Evolutionary conservation across 2,888 invertebrate genomes (phyloP), one percentile per base, ranked within the genome.

Genomic region (Agrotis exclamationis): DNA sequence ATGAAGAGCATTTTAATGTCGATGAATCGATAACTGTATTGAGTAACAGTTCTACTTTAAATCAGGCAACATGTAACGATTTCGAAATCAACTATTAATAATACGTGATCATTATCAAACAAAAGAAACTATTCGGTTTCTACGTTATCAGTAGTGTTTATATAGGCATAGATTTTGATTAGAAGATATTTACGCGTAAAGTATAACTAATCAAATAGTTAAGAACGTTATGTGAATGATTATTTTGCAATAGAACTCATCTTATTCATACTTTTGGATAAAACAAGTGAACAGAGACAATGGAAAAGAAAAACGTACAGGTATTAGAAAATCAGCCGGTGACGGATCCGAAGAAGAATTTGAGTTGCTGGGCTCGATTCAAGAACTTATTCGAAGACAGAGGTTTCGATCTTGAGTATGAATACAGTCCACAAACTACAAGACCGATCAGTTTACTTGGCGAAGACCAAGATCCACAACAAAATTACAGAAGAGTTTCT

Each of bases 391-490:
- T 96, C 70, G 94, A 96, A 70, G 95, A 92, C 22, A 88, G 95
- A 86, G 96, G 96, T 1, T 96, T 96, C 60, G 96, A 96, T 88
- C 89, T 96, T 75, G 93, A 94, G 70, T 96, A 91, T 72, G 96
- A 96, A 86, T 95, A 93, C 73, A 88, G 84, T 14, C 74, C 59
- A 7, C 71, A 51, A 28, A 79, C 78, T 44, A 76, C 82, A 1
- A 83, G 84, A 11, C 76, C 91, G 7, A 77, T 87, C 7, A 88
- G 82, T 58, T 82, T 89, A 64, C 81, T 90, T 2, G 89, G 88
- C 20, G 92, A 92, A 45, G 87, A 75, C 70, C 87, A 82, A 44
- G 91, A 93, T 16, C 62, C 74, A 3, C 93, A 93, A 3, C 93
- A 93, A 83, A 91, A 88, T 0, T 93, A 93, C 68, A 90, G 90